Evolutionary conservation across 2,113 vertebrate genomes (phyloP).

Genomic region (Leptocoma aspasia): DNA sequence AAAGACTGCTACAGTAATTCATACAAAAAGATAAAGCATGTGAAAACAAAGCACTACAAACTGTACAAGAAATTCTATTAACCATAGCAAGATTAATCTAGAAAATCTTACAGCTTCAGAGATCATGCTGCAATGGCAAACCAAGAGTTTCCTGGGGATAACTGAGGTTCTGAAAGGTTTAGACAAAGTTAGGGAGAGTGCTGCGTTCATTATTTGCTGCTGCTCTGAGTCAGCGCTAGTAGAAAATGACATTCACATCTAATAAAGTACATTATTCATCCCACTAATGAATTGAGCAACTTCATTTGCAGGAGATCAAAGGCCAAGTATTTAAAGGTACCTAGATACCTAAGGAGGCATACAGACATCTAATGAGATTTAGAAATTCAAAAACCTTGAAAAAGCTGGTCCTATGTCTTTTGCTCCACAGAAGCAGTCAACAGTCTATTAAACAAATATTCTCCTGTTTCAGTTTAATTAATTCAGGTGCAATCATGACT

Average conservation of each 20-base stretch:
- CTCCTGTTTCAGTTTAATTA: constrained; percentile 57
- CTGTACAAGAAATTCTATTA: background rate
- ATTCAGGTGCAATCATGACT: constrained; percentile 45
- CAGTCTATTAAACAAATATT: constrained; percentile 14
- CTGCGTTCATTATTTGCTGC: background rate
- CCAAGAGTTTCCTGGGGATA: background rate
- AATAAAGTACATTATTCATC: constrained; percentile 1
- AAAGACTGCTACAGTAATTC: background rate
- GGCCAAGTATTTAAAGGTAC: constrained; percentile 15
- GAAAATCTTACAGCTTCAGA: background rate
- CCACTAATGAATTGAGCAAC: background rate
- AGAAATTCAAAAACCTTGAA: background rate
- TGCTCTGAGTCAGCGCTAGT: background rate
- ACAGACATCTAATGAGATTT: background rate
- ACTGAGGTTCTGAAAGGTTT: background rate
- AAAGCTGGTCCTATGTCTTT: background rate
- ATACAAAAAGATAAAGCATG: background rate
- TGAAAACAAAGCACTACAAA: constrained; percentile 12
- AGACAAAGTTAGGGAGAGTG: background rate
- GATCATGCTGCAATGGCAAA: background rate
- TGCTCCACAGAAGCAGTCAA: background rate
- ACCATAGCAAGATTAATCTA: background rate
- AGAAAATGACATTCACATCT: constrained; percentile 3
- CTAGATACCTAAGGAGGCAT: background rate
- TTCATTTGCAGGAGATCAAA: constrained; percentile 7